Conservation (phyloP, 2,888 invertebrate genomes). For the Macropis europaea region DNA sequence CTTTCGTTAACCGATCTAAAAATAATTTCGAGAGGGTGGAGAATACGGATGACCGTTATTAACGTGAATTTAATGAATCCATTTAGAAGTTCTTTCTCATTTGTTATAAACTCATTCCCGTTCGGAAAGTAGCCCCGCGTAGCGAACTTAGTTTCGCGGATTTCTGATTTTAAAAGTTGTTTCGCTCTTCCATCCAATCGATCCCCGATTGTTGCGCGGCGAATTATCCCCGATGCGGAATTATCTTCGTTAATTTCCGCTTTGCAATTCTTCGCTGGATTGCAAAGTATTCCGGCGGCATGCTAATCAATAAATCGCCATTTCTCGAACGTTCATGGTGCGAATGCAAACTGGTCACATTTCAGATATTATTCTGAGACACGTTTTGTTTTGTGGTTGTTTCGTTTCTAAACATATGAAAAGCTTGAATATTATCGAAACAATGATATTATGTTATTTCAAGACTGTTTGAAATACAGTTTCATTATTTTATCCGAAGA, state of each 20-base stretch:
- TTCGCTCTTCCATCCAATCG: neutral
- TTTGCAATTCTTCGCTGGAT: neutral
- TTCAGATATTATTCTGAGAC: no score
- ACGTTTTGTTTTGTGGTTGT: no score
- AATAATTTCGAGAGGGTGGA: neutral
- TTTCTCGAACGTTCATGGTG: no score
- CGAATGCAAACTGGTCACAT: no score
- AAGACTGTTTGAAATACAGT: no score
- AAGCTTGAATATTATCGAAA: no score
- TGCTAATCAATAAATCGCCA: neutral
- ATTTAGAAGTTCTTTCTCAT: slow-evolving; percentile 24
- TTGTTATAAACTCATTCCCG: slow-evolving; percentile 13
- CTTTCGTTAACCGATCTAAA: no score
- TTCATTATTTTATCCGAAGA: no score
- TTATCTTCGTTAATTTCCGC: slow-evolving; percentile 14
- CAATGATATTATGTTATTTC: no score
- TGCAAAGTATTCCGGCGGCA: neutral
- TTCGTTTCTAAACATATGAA: no score
- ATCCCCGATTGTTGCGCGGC: neutral
- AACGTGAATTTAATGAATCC: slow-evolving; percentile 27
- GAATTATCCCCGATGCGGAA: slow-evolving; percentile 4
- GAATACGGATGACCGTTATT: neutral
- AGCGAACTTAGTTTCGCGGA: slow-evolving; percentile 9
- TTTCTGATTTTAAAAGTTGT: neutral
- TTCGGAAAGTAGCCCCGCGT: neutral